phyloP scores from a whole-genome alignment of 2,888 invertebrate genomes.

The Leptothorax acervorum region DNA sequence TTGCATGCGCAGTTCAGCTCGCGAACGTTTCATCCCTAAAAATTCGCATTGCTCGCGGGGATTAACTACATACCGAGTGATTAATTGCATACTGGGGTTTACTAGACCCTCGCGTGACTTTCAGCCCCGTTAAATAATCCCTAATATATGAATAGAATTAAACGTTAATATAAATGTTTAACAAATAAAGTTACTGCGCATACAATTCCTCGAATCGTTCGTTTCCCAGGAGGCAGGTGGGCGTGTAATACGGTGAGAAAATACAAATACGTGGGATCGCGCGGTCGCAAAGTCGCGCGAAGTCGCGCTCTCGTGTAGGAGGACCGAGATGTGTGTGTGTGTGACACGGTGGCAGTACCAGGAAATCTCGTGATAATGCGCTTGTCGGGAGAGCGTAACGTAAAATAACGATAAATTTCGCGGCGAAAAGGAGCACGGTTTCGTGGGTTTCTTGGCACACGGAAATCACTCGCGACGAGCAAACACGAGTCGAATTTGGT shows the following conservation, averaged over 20 bases:
- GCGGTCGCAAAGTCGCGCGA: not conserved
- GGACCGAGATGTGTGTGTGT: not conserved
- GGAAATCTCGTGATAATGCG: slow-evolving; percentile 41
- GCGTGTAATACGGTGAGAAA: slow-evolving; percentile 42
- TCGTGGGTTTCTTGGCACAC: slow-evolving; percentile 7
- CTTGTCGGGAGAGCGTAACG: slow-evolving; percentile 21
- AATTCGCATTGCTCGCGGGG: no score
- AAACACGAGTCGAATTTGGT: slow-evolving; percentile 65
- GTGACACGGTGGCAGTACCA: slow-evolving; percentile 41
- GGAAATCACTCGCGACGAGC: slow-evolving; percentile 12
- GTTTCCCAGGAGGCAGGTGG: slow-evolving; percentile 29
- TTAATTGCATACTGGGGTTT: not conserved
- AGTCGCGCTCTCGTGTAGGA: slow-evolving; percentile 25
- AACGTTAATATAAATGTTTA: not conserved
- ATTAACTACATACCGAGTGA: not conserved
- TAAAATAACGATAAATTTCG: slow-evolving; percentile 31
- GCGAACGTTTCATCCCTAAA: not conserved
- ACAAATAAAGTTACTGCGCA: slow-evolving; percentile 20
- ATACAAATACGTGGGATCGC: slow-evolving; percentile 23
- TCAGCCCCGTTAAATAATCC: not conserved
- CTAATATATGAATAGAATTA: not conserved
- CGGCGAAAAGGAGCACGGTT: not conserved
- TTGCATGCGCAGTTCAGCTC: not conserved
- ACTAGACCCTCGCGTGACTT: not conserved
- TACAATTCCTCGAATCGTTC: slow-evolving; percentile 15